A percentile compares a stretch with the other conserved stretches of the same genome.
phyloP scores from a whole-genome alignment of 2,797 vertebrate genomes.

The Graptemys geographica region DNA sequence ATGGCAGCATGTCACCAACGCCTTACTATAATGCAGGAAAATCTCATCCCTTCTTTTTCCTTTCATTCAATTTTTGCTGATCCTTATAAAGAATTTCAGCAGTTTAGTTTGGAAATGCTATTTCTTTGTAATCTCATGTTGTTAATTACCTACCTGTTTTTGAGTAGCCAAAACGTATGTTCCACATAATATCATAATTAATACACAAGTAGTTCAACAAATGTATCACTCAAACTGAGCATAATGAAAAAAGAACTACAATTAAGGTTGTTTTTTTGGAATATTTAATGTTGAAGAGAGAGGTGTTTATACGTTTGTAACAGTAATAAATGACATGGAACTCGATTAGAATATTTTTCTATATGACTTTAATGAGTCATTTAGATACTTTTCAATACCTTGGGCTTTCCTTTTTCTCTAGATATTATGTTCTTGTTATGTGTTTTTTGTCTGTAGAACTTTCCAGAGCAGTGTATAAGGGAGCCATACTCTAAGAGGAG shows the following conservation, averaged over 20 bases:
- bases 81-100: background rate
- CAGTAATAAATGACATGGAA: background rate
- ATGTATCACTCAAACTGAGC: background rate
- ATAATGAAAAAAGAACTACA: background rate
- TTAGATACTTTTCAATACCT: background rate
- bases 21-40: background rate
- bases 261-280: background rate
- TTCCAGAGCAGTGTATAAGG: background rate
- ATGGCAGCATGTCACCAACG: background rate
- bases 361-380: background rate
- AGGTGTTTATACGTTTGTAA: background rate
- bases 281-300: background rate
- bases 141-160: background rate
- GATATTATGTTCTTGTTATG: background rate
- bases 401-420: background rate
- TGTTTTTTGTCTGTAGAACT: background rate
- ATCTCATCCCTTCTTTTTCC: background rate
- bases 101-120: background rate
- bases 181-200: background rate
- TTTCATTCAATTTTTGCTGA: background rate
- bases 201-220: background rate
- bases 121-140: background rate
- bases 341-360: background rate
- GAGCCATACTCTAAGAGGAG: background rate
- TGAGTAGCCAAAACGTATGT: background rate